These are phyloP conservation scores for Chiroxiphia lanceolata DNA, from an alignment of 2,797 vertebrate genomes.

Conservation along the genomic window DNA sequence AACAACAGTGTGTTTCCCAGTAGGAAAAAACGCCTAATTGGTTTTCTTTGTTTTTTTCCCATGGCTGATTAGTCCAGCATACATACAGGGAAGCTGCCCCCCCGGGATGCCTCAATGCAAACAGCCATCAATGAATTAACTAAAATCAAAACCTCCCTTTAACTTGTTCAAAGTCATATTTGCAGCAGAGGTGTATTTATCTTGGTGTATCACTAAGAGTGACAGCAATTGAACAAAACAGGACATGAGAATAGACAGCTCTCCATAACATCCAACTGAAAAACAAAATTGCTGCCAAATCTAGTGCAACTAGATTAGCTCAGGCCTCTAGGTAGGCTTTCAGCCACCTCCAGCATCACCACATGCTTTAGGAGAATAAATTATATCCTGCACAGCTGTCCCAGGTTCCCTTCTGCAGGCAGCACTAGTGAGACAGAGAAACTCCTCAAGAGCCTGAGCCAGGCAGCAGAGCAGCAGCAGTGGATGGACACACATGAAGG, in stretches of 20 bases:
- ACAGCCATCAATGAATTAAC: not conserved
- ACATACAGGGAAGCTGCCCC: not conserved
- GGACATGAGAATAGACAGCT: not conserved
- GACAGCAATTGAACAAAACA: not conserved
- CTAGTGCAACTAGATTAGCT: not conserved
- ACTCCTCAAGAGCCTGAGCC: not conserved
- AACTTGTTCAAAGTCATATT: not conserved
- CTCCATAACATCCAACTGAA: not conserved
- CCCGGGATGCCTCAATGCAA: not conserved
- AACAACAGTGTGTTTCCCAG: conserved; percentile 27
- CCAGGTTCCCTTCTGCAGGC: not conserved
- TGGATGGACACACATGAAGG: accelerated
- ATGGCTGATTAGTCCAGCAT: not conserved
- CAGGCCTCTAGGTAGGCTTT: not conserved
- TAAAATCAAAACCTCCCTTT: not conserved
- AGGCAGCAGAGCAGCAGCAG: not conserved
- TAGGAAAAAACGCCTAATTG: not conserved
- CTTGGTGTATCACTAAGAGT: not conserved
- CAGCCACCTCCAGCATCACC: not conserved
- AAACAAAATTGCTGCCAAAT: not conserved
- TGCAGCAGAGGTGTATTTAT: not conserved
- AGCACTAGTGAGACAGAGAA: not conserved
- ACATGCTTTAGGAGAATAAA: not conserved
- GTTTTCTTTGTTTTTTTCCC: not conserved
- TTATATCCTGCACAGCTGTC: accelerated